Evolutionary conservation across 2,113 vertebrate genomes (phyloP), one percentile per base, ranked within the genome.

Genomic region (Columbina picui): DNA sequence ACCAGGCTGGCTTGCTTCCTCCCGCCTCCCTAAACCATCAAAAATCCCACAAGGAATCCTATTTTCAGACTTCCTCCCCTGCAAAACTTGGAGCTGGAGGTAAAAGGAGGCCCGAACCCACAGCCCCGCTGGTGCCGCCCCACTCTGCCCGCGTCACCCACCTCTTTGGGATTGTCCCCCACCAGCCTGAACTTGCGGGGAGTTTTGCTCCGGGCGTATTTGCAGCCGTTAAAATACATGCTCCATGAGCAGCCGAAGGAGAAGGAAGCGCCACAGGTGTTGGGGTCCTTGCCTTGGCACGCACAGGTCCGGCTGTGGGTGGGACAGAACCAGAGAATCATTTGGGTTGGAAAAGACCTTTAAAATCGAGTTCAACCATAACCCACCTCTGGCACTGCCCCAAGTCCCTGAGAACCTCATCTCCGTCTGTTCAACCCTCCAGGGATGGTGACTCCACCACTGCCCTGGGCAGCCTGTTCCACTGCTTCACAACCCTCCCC

Each of bases 231-330:
- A 91, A 99, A 99, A 95, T 99, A 99, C 99, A 99, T 99, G 96
- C 99, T 99, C 99, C 99, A 99, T 50, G 99, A 99, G 88, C 99
- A 99, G 85, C 99, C 99, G 3, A 99, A 99, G 92, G 99, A 99
- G 97, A 99, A 99, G 92, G 99, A 99, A 82, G 99, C 99, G 5
- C 99, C 99, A 4, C 99, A 99, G 84, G 97, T 99, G 77, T 99
- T 99, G 32, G 98, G 95, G 96, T 99, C 99, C 90, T 99, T 99
- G 95, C 99, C 99, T 93, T 99, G 99, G 97, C 99, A 99, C 0
- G 99, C 99, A n/a, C 99, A 99, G 94, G 99, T 99, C 83, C 99
- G 99, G 97, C 99, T 99, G 98, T 56, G 97, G 39, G 41, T 74
- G 3, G 91, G 18, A 56, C 71, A 88, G 43, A 45, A n/a, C n/a